These are phyloP conservation scores for Coreius guichenoti DNA, from an alignment of 2,797 vertebrate genomes.

Conservation along the genomic window DNA sequence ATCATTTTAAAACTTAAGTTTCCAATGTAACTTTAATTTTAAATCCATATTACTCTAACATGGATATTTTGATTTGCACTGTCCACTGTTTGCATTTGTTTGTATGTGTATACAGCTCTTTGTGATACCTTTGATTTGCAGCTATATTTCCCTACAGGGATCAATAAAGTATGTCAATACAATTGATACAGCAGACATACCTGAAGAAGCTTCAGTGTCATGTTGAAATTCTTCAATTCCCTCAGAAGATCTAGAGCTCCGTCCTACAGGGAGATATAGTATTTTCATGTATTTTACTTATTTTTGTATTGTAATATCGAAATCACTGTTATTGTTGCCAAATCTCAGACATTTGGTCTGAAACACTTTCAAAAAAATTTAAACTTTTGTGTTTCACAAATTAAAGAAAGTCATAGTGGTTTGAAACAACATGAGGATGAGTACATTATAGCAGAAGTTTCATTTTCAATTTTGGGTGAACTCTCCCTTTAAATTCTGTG, in stretches of 20 bases:
- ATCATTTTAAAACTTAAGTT: not conserved
- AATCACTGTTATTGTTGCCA: not conserved
- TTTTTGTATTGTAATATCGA: not conserved
- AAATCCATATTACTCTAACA: not conserved
- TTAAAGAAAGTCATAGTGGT: not conserved
- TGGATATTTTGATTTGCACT: not conserved
- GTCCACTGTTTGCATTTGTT: not conserved
- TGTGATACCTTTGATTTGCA: not conserved
- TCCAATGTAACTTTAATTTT: not conserved
- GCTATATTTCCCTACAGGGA: not conserved
- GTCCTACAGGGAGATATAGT: slow-evolving; percentile 76
- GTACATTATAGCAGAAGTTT: not conserved
- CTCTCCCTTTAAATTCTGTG: slow-evolving; percentile 15
- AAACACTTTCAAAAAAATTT: not conserved
- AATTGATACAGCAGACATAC: slow-evolving; percentile 70
- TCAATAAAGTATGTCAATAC: not conserved
- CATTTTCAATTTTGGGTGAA: slow-evolving; percentile 14
- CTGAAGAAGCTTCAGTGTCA: slow-evolving; percentile 94
- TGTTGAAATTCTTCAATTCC: slow-evolving; percentile 85
- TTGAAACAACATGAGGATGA: not conserved
- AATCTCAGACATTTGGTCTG: not conserved
- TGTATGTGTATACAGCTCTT: not conserved
- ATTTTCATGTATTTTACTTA: not conserved
- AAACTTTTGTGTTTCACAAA: not conserved
- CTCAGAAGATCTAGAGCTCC: slow-evolving; percentile 90